Conservation (phyloP, 2,113 vertebrate genomes). For the Echinops telfairi region DNA sequence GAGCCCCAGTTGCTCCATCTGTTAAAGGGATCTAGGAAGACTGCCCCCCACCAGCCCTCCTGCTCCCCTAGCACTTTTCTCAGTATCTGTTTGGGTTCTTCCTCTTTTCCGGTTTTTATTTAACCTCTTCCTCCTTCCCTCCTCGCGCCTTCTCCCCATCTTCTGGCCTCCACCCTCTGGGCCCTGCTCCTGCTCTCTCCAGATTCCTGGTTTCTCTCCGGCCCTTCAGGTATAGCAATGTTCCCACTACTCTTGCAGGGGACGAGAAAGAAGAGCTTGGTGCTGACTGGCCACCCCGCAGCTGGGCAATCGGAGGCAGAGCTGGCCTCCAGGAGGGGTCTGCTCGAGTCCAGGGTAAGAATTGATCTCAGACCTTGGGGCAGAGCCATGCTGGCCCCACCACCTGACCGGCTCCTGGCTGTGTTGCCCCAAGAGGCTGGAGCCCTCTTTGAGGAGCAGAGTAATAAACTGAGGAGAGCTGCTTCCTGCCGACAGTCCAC, state of each 20-base stretch:
- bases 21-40: neutral
- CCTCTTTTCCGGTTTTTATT: constrained; percentile 74
- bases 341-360: neutral
- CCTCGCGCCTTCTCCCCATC: too few species aligned
- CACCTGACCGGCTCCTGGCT: too few species aligned
- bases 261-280: fast-evolving
- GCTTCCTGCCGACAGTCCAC: too few species aligned
- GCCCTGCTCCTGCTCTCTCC: neutral
- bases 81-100: constrained; percentile 78
- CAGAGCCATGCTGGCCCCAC: neutral
- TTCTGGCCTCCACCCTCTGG: neutral
- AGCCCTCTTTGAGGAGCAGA: neutral
- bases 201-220: neutral
- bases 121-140: constrained; percentile 79
- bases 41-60: neutral
- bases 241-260: neutral
- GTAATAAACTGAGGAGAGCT: neutral
- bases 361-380: neutral
- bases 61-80: constrained; percentile 56
- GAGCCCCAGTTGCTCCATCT: neutral
- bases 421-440: neutral
- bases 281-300: fast-evolving
- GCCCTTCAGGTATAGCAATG: neutral
- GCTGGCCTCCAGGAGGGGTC: fast-evolving
- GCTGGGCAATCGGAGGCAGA: neutral